phyloP scores from a whole-genome alignment of 2,113 vertebrate species.

The Passer domesticus region DNA sequence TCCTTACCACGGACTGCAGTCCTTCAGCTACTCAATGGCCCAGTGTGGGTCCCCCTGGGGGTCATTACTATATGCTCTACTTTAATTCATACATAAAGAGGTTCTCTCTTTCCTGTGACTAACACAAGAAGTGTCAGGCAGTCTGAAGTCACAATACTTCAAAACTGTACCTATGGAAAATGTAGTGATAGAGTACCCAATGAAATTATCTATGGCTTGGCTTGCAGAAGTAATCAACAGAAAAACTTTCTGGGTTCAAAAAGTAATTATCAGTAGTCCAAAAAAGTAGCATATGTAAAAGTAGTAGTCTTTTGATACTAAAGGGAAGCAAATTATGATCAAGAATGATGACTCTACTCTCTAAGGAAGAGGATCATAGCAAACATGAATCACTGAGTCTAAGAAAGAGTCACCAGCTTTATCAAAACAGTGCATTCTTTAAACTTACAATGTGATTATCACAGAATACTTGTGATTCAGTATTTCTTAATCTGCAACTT shows the following conservation, averaged over 20 bases:
- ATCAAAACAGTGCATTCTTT: neutral
- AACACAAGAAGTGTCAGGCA: neutral
- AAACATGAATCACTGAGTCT: neutral
- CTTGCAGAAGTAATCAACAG: neutral
- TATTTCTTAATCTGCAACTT: neutral
- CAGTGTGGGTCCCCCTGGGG: fast-evolving
- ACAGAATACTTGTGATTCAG: fast-evolving
- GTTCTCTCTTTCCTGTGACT: neutral
- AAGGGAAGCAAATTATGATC: neutral
- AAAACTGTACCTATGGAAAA: neutral
- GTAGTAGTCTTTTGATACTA: neutral
- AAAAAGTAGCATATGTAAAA: neutral
- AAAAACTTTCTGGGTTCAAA: neutral
- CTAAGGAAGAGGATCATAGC: neutral
- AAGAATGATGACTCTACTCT: neutral
- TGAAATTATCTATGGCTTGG: neutral
- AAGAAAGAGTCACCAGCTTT: neutral
- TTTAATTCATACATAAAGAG: neutral
- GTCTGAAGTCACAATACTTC: neutral
- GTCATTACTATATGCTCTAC: neutral
- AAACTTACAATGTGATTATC: neutral
- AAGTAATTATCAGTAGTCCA: neutral
- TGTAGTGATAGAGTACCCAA: neutral
- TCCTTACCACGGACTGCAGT: neutral
- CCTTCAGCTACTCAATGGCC: neutral